Evolutionary conservation across 2,888 invertebrate genomes (phyloP).

Genomic region (Ferrisia virgata): DNA sequence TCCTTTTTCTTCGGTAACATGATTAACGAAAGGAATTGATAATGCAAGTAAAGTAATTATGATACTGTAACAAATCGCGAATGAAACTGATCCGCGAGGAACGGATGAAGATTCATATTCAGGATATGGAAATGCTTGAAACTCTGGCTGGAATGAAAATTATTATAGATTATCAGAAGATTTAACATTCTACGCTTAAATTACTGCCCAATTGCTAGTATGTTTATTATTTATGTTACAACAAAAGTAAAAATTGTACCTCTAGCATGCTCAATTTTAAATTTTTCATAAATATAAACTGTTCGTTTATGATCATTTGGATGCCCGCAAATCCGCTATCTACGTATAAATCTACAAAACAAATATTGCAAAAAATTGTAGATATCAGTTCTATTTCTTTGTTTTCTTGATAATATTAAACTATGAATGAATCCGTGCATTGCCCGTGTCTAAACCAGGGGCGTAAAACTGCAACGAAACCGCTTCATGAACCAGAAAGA

Average conservation of each 20-base stretch:
- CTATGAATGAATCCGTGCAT: too few relatives aligned
- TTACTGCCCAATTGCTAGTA: not conserved
- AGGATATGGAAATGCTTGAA: not conserved
- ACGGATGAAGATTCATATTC: not conserved
- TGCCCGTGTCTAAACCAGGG: too few relatives aligned
- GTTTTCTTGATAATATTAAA: too few relatives aligned
- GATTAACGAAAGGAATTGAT: not conserved
- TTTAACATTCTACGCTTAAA: too few relatives aligned
- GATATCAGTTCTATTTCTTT: too few relatives aligned
- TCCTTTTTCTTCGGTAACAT: slow-evolving; percentile 22
- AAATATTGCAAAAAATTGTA: not conserved
- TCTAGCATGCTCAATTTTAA: not conserved
- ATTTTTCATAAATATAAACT: not conserved
- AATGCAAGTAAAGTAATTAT: not conserved
- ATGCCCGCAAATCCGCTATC: not conserved
- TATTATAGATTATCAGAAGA: not conserved
- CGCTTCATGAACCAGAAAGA: too few relatives aligned
- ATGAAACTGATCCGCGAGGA: not conserved
- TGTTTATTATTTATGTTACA: too few relatives aligned
- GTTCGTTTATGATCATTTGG: not conserved
- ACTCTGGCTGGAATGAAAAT: not conserved
- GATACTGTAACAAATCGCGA: not conserved
- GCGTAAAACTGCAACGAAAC: too few relatives aligned
- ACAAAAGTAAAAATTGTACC: not conserved
- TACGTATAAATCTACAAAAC: not conserved